Evolutionary conservation across 2,888 invertebrate genomes (phyloP), one percentile per base, ranked within the genome.

Genomic region (Caprella mutica): DNA sequence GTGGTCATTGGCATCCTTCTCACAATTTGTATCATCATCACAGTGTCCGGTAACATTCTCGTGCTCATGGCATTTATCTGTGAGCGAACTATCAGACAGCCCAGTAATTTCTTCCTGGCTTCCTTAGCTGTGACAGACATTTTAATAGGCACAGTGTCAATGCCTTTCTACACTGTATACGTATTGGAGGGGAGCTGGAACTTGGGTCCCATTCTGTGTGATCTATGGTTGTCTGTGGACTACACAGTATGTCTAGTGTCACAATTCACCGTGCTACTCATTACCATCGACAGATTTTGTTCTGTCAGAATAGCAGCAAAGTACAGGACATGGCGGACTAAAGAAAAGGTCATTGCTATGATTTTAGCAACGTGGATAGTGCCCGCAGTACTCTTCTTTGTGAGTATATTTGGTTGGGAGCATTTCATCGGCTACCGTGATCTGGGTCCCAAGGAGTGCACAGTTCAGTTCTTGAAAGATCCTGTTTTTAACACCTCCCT

Each of bases 71-170:
- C 94, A 44, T 97, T 97, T 74, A 84, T 93, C 35, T 66, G 65
- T 24, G 66, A 66, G 33, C 55, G 66, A 8, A 61, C 65, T 38
- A 78, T 80, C 65, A 75, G 98, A 56, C 96, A 97, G 72, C 97
- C 98, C 27, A 94, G 94, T 74, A 98, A 98, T 77, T 98, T 97
- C 77, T 98, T 97, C 78, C 96, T 98, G 66, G 96, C 96, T 8
- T 97, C 97, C 0, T 79, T 98, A 65, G 98, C 98, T 46, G 90
- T 94, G 56, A 93, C 93, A 8, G 96, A 97, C 74, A 83, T 97
- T 78, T 79, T 97, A 62, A 98, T 98, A 73, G 98, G 98, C 69
- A 86, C 93, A 51, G 85, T 97, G 61, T 97, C 97, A 27, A 91
- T 98, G 86, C 97, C 98, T 55, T 94, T 98, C 76, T 98, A 92